Percentiles rank a stretch among this genome's conserved stretches.
Conservation (phyloP, 1,140 invertebrate species). For the Kradibia gibbosae region DNA sequence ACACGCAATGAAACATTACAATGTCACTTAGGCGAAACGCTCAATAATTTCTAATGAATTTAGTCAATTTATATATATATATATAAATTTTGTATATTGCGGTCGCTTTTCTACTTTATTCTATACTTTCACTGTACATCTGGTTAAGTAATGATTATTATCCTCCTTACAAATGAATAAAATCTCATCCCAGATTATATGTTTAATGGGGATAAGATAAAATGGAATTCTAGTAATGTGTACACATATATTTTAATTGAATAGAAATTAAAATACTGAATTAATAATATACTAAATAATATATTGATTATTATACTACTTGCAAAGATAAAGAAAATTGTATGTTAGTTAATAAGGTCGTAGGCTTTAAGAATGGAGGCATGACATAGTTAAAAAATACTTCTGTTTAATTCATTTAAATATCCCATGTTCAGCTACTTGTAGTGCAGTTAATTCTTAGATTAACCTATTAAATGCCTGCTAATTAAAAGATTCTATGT, state of each 20-base stretch:
- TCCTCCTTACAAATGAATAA: not conserved
- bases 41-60: not conserved
- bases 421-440: not conserved
- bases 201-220: not conserved
- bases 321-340: slow-evolving; percentile 1
- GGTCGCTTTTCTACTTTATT: not conserved
- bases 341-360: not conserved
- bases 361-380: not conserved
- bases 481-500: slow-evolving; percentile 2
- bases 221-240: not conserved
- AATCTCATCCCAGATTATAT: not conserved
- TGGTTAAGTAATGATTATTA: not conserved
- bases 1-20: not conserved
- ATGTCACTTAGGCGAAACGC: not conserved
- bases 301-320: slow-evolving; percentile 1
- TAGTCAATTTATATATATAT: not conserved
- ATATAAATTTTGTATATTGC: not conserved
- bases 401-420: not conserved
- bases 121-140: not conserved
- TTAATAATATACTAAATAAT: not conserved
- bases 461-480: not conserved
- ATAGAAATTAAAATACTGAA: not conserved
- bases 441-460: not conserved
- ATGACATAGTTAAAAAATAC: not conserved
- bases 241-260: not conserved